Evolutionary conservation across 2,113 vertebrate species (phyloP).

Genomic region (Sylvietta virens): DNA sequence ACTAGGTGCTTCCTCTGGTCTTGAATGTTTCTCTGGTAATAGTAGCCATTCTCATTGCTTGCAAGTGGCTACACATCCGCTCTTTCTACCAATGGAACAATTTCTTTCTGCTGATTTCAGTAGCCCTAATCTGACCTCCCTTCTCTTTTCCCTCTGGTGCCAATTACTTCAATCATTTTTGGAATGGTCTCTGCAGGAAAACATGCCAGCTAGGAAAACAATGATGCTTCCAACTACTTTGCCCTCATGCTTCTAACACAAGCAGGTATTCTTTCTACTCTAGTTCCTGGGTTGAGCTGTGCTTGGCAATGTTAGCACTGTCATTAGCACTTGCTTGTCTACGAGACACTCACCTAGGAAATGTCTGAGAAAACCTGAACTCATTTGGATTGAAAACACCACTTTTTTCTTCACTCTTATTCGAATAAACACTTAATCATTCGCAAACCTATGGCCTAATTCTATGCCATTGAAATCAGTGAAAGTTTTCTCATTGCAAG

Average conservation of each 20-base stretch:
- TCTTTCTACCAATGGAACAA: neutral
- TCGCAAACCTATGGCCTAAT: neutral
- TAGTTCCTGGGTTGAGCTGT: neutral
- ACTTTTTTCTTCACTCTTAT: neutral
- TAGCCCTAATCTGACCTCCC: neutral
- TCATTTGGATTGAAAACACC: neutral
- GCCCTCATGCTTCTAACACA: neutral
- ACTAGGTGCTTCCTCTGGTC: neutral
- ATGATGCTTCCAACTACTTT: neutral
- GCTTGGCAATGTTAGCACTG: neutral
- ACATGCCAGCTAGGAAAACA: neutral
- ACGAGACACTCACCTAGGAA: neutral
- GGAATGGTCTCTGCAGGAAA: neutral
- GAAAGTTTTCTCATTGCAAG: neutral
- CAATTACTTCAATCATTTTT: conserved; percentile 27
- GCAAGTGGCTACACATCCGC: neutral
- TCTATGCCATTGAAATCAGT: neutral
- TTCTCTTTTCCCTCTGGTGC: conserved; percentile 28
- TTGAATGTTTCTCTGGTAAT: neutral
- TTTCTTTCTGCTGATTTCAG: neutral
- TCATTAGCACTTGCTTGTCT: neutral
- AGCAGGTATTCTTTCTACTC: neutral
- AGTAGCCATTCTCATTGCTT: neutral
- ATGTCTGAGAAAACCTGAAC: neutral
- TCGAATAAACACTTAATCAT: neutral